Percentiles rank a stretch among this genome's conserved stretches.
phyloP scores from a whole-genome alignment of 2,113 vertebrate species.

The Cebidichthys violaceus region DNA sequence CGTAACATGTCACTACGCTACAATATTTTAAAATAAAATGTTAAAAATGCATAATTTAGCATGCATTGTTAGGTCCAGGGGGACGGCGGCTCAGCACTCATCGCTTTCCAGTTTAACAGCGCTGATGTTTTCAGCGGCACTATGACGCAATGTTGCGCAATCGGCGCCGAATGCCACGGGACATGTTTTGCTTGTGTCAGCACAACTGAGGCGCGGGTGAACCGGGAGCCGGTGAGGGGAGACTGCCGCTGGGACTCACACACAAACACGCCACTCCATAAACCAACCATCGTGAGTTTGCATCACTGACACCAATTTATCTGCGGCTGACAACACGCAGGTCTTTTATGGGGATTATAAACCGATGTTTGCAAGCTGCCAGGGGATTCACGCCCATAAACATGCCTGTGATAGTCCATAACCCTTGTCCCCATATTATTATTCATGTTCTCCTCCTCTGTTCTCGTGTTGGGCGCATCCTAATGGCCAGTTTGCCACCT shows the following conservation, averaged over 20 bases:
- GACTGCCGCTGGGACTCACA: neutral
- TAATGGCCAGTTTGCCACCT: slow-evolving; percentile 65
- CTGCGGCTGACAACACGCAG: neutral
- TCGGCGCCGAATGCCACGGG: slow-evolving; percentile 9
- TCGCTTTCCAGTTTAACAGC: slow-evolving; percentile 16
- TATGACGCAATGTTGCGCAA: slow-evolving; percentile 77
- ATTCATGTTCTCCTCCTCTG: slow-evolving; percentile 26
- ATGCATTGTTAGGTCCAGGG: neutral
- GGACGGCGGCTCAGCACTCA: neutral
- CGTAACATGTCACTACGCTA: too few relatives aligned
- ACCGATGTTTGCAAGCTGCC: neutral
- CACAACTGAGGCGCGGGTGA: slow-evolving; percentile 30
- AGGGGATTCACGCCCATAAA: neutral
- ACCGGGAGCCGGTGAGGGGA: neutral
- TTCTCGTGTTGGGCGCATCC: slow-evolving; percentile 32
- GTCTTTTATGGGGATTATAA: neutral
- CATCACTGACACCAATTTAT: neutral
- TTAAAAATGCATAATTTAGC: neutral
- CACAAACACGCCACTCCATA: neutral
- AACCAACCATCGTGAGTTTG: slow-evolving; percentile 17
- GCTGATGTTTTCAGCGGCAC: slow-evolving; percentile 2
- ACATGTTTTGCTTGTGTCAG: slow-evolving; percentile 63
- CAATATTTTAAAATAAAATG: neutral
- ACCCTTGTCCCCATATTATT: slow-evolving; percentile 32
- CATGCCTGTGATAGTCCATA: neutral